phyloP scores from a whole-genome alignment of 1,140 invertebrate genomes.

The Tetragonula clypearis region DNA sequence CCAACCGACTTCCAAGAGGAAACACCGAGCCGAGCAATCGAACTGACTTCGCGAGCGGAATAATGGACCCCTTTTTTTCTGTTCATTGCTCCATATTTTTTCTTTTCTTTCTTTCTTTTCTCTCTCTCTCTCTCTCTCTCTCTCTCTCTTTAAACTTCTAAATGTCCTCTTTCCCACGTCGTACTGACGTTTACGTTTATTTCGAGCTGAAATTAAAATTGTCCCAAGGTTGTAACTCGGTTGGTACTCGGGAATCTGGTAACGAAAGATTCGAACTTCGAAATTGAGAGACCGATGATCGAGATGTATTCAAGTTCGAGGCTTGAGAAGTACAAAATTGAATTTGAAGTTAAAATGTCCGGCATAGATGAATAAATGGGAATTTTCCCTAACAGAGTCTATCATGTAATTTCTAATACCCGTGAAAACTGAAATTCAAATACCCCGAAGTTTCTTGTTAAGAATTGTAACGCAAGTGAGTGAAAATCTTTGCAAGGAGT shows the following conservation, averaged over 20 bases:
- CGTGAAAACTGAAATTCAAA: too few species aligned
- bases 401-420: too few species aligned
- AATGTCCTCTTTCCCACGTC: too few species aligned
- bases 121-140: rapidly evolving
- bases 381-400: background rate
- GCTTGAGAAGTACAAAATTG: background rate
- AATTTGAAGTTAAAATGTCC: background rate
- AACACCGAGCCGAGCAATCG: slow-evolving; percentile 1
- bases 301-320: background rate
- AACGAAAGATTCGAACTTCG: too few species aligned
- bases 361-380: background rate
- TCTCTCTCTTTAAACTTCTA: background rate
- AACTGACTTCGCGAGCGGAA: background rate
- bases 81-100: background rate
- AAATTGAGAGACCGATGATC: too few species aligned
- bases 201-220: background rate
- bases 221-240: background rate
- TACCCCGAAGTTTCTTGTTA: too few species aligned
- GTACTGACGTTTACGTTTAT: background rate
- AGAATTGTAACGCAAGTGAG: too few species aligned
- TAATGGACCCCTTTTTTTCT: background rate
- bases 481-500: background rate
- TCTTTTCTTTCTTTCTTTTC: background rate
- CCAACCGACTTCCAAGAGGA: background rate
- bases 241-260: background rate